Evolutionary conservation across 2,113 vertebrate genomes (phyloP).

Genomic region (Neogale vison): DNA sequence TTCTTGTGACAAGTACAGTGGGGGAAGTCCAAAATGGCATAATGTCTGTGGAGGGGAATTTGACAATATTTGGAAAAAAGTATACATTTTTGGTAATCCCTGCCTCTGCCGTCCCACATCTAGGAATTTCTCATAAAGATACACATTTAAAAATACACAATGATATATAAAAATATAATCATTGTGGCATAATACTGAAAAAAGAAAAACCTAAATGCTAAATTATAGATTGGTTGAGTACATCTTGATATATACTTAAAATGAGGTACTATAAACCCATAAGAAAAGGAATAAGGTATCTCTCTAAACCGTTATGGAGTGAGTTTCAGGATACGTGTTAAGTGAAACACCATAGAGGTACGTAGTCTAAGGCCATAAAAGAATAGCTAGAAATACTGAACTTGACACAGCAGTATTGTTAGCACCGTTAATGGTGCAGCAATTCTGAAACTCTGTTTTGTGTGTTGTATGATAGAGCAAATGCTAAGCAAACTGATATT

Average conservation of each 20-base stretch:
- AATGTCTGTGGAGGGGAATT: neutral
- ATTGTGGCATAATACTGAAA: neutral
- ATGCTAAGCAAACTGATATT: neutral
- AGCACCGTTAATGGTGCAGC: neutral
- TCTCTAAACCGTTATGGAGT: neutral
- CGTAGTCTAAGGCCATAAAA: neutral
- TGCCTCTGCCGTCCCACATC: neutral
- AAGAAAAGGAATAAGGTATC: neutral
- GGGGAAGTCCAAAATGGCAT: neutral
- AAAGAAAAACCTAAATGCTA: neutral
- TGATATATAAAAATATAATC: neutral
- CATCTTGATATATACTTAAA: neutral
- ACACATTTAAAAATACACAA: neutral
- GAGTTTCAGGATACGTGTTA: neutral
- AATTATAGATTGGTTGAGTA: neutral
- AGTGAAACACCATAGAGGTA: neutral
- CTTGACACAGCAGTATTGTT: neutral
- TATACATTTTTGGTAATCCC: neutral
- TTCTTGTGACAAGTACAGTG: neutral
- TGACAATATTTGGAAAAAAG: neutral
- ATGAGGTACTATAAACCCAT: neutral
- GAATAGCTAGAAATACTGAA: neutral
- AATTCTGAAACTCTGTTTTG: neutral
- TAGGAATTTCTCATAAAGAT: neutral
- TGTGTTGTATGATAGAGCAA: neutral